These are phyloP conservation scores for Acleris emargana DNA, from an alignment of 2,888 invertebrate genomes.

Conservation along the genomic window DNA sequence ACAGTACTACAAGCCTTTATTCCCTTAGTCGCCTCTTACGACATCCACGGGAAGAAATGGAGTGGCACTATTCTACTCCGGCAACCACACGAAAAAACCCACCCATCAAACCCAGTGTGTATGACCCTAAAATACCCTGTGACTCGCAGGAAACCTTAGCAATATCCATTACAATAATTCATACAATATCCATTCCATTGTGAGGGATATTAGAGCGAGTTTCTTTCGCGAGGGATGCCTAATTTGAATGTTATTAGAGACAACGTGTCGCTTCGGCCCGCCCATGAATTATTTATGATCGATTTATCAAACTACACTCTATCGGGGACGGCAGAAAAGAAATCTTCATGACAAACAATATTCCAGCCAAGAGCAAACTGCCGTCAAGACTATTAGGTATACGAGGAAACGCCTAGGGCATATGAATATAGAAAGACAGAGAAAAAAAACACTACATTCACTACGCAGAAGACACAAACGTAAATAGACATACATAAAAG, in stretches of 20 bases:
- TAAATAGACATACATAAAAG: too few species aligned
- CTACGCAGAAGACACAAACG: too few species aligned
- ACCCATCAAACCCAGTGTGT: too few species aligned
- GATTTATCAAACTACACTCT: constrained; percentile 42
- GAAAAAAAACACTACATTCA: too few species aligned
- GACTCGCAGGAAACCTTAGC: background rate
- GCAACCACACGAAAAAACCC: too few species aligned
- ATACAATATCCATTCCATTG: background rate
- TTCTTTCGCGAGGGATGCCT: constrained; percentile 20
- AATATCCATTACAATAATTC: constrained; percentile 1
- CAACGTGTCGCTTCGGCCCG: constrained; percentile 26
- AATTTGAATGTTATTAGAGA: constrained; percentile 37
- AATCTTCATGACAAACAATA: constrained; percentile 27
- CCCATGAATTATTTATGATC: constrained; percentile 46
- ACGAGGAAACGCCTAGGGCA: too few species aligned
- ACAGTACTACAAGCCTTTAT: too few species aligned
- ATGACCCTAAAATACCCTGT: too few species aligned
- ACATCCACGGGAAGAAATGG: too few species aligned
- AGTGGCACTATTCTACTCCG: too few species aligned
- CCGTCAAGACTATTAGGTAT: background rate
- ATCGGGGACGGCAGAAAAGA: constrained; percentile 21
- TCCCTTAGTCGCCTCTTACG: too few species aligned
- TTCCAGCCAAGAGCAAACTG: background rate
- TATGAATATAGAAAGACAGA: too few species aligned
- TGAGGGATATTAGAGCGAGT: constrained; percentile 14